Conservation (phyloP, 2,797 vertebrate species). For the Thaleichthys pacificus region DNA sequence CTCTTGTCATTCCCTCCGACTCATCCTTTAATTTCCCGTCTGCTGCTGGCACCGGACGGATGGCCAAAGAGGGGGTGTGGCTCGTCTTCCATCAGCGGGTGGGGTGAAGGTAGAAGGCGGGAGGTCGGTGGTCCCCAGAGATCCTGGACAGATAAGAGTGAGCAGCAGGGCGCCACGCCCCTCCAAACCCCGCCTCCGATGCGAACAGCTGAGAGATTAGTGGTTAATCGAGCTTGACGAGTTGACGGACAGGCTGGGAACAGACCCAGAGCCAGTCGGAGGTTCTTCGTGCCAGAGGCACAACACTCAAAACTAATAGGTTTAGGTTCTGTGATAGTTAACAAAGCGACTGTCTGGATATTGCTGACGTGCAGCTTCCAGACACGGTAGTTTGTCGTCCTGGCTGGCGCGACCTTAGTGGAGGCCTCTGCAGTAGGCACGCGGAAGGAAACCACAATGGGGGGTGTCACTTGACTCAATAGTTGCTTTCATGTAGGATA, state of each 20-base stretch:
- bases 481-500: neutral
- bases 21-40: conserved; percentile 59
- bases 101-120: conserved; percentile 1
- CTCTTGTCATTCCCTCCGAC: conserved; percentile 35
- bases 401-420: neutral
- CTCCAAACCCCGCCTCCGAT: conserved; percentile 64
- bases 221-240: conserved; percentile 65
- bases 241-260: conserved; percentile 54
- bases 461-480: conserved; percentile 47
- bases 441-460: conserved; percentile 41
- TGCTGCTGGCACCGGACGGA: conserved; percentile 54
- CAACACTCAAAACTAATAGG: neutral
- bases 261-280: conserved; percentile 58
- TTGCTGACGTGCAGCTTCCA: conserved; percentile 18
- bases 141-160: conserved; percentile 51
- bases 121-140: conserved; percentile 35
- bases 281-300: conserved; percentile 32
- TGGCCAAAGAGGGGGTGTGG: conserved; percentile 30
- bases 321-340: neutral
- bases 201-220: conserved; percentile 68
- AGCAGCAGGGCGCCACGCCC: conserved; percentile 57
- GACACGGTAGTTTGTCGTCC: conserved; percentile 41
- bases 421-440: neutral
- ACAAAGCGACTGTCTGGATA: neutral
- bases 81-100: conserved; percentile 24